Percentiles rank a stretch among this genome's conserved stretches.
Evolutionary conservation across 2,113 vertebrate species (phyloP).

Genomic region (Hydropotes inermis): DNA sequence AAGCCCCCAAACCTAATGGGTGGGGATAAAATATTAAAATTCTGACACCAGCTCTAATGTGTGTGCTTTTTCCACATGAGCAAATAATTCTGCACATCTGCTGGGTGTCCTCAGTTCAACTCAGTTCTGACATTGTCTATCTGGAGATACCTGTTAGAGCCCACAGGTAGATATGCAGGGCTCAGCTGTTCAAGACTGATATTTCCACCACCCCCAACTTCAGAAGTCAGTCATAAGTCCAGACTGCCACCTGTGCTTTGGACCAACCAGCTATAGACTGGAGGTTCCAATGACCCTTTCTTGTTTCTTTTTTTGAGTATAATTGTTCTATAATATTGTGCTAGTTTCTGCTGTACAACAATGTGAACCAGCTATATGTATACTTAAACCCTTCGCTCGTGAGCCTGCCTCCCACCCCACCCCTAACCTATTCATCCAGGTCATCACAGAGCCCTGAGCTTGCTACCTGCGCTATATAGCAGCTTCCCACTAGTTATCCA

Average conservation of each 20-base stretch:
- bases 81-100: not conserved
- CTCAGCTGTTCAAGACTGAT: not conserved
- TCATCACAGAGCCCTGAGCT: not conserved
- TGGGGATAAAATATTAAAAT: not conserved
- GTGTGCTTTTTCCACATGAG: not conserved
- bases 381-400: not conserved
- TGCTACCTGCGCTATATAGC: not conserved
- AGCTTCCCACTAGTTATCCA: not conserved
- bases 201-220: not conserved
- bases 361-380: not conserved
- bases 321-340: not conserved
- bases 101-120: not conserved
- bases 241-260: not conserved
- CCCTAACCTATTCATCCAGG: not conserved
- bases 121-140: not conserved
- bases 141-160: not conserved
- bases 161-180: not conserved
- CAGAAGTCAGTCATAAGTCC: not conserved
- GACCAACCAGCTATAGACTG: not conserved
- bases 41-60: not conserved
- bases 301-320: not conserved
- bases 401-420: not conserved
- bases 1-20: not conserved
- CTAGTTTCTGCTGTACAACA: not conserved
- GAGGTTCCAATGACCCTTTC: not conserved